Evolutionary conservation across 2,113 vertebrate genomes (phyloP).

Genomic region (Ursus arctos): DNA sequence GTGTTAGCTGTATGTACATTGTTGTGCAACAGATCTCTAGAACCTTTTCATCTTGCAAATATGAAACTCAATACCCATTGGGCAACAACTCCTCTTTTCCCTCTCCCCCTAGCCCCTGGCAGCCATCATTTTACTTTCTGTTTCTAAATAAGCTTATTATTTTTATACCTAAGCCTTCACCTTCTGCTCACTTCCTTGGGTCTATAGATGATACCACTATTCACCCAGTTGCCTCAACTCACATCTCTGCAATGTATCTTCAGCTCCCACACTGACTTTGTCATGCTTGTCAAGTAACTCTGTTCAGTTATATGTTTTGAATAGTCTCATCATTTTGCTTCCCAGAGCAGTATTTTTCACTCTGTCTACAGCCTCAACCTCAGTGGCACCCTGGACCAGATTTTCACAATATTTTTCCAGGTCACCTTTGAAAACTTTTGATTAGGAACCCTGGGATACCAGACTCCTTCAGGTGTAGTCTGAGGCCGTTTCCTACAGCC

Average conservation of each 20-base stretch:
- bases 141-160: neutral
- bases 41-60: neutral
- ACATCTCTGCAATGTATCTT: neutral
- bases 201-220: neutral
- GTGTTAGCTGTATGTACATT: neutral
- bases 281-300: neutral
- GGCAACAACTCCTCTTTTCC: neutral
- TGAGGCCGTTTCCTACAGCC: neutral
- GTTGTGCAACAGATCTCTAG: neutral
- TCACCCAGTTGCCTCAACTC: neutral
- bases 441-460: neutral
- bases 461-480: neutral
- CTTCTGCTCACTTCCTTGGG: neutral
- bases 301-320: neutral
- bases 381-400: neutral
- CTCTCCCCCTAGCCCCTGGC: neutral
- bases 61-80: neutral
- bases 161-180: neutral
- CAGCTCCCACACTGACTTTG: neutral
- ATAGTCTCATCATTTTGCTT: neutral
- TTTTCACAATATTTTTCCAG: neutral
- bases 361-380: neutral
- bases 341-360: neutral
- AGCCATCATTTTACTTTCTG: neutral
- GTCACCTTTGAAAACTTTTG: conserved; percentile 25